Percentiles rank a stretch among this genome's conserved stretches.
Evolutionary conservation across 1,140 invertebrate genomes (phyloP).

Genomic region (Cecropterus lyciades): DNA sequence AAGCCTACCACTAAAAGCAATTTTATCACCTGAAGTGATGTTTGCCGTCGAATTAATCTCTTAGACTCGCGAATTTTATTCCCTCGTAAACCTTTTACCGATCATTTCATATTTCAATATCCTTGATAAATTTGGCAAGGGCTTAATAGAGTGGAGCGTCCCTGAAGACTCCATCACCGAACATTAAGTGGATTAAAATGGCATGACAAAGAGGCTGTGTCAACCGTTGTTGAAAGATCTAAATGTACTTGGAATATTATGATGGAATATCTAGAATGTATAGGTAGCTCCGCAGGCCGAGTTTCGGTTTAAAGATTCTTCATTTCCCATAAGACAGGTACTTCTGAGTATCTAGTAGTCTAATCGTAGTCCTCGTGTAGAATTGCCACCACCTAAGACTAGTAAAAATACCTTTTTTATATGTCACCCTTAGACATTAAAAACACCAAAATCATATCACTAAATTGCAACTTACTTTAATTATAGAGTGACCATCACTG

Average conservation of each 20-base stretch:
- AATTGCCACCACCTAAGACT: no score
- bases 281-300: no score
- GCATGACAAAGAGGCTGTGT: constrained; percentile 22
- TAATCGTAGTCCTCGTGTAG: no score
- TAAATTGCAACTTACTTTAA: no score
- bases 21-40: constrained; percentile 23
- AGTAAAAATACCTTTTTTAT: no score
- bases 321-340: no score
- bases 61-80: constrained; percentile 26
- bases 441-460: no score
- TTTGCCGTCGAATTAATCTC: constrained; percentile 24
- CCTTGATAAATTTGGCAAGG: constrained; percentile 30
- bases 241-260: neutral
- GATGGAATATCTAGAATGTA: neutral
- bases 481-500: no score
- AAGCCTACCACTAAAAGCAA: constrained; percentile 1
- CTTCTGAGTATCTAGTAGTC: no score
- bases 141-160: constrained; percentile 20
- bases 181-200: constrained; percentile 24
- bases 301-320: no score
- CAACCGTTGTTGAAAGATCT: constrained; percentile 1
- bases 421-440: no score
- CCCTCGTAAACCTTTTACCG: constrained; percentile 26
- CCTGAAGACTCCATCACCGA: constrained; percentile 9
- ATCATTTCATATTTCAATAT: constrained; percentile 31